These are phyloP conservation scores for Acleris laterana DNA, from an alignment of 2,888 invertebrate species.

Conservation along the genomic window DNA sequence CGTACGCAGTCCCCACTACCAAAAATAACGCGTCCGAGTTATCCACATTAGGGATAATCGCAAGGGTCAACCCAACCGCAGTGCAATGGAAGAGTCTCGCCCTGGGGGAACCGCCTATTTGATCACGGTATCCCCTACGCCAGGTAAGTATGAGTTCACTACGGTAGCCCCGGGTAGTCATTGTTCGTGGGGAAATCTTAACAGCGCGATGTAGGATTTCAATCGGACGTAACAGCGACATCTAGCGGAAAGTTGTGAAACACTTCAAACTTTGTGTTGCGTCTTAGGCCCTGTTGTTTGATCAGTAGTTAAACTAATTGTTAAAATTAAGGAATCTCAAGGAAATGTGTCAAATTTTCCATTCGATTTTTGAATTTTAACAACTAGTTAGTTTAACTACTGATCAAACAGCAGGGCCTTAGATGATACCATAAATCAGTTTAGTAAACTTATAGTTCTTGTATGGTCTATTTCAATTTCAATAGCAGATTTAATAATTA, in stretches of 20 bases:
- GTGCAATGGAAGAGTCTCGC: constrained; percentile 31
- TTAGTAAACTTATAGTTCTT: no score
- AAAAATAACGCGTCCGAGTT: constrained; percentile 34
- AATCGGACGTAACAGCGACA: constrained; percentile 12
- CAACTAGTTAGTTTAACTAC: no score
- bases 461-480: no score
- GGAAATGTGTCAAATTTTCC: no score
- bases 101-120: constrained; percentile 34
- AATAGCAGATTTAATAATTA: no score
- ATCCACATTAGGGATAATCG: constrained; percentile 35
- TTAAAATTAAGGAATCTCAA: no score
- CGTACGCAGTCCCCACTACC: constrained; percentile 30
- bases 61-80: constrained; percentile 34
- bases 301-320: no score
- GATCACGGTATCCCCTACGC: constrained; percentile 32
- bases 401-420: no score
- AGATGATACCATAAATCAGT: no score
- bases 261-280: background rate
- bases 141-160: constrained; percentile 25
- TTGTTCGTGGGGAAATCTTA: constrained; percentile 7
- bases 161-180: background rate
- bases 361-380: no score
- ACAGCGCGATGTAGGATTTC: constrained; percentile 21
- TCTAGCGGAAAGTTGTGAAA: background rate
- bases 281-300: no score